These are phyloP conservation scores for Lepidurus arcticus DNA, from an alignment of 1,140 invertebrate species.

Conservation along the genomic window DNA sequence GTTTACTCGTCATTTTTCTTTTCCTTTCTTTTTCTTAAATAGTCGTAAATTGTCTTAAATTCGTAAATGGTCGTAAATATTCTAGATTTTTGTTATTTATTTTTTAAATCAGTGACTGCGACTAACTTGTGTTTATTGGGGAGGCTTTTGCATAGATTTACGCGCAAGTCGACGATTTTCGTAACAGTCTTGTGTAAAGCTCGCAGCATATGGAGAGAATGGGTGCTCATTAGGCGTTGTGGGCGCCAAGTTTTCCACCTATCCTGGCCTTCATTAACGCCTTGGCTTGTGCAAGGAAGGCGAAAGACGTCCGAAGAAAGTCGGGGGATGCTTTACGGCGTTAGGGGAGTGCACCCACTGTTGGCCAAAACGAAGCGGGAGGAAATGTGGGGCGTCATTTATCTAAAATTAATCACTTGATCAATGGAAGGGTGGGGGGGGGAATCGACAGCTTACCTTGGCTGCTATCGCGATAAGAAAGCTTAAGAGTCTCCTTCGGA, in stretches of 20 bases:
- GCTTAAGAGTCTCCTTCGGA: background rate
- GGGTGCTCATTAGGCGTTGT: constrained; percentile 13
- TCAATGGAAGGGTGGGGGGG: background rate
- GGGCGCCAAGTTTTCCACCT: constrained; percentile 17
- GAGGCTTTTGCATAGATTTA: background rate
- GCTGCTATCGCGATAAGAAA: background rate
- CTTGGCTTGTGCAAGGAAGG: background rate
- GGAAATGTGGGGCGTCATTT: background rate
- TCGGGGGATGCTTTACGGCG: background rate
- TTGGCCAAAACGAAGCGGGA: background rate
- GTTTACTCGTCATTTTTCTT: no score
- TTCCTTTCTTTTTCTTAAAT: no score
- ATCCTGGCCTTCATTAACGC: constrained; percentile 11
- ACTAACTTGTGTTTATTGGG: background rate
- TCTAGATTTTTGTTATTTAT: background rate
- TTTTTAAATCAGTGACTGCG: background rate
- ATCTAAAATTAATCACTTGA: constrained; percentile 19
- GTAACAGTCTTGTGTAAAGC: background rate
- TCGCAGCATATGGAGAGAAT: constrained; percentile 6
- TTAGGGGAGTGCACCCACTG: background rate
- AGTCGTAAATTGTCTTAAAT: no score
- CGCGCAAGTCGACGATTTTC: constrained; percentile 3
- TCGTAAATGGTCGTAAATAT: no score
- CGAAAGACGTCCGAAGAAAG: background rate
- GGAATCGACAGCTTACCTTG: background rate